Percentiles rank a stretch among this genome's conserved stretches.
Conservation (phyloP, 2,113 vertebrate species). For the Nothocercus nigrocapillus region DNA sequence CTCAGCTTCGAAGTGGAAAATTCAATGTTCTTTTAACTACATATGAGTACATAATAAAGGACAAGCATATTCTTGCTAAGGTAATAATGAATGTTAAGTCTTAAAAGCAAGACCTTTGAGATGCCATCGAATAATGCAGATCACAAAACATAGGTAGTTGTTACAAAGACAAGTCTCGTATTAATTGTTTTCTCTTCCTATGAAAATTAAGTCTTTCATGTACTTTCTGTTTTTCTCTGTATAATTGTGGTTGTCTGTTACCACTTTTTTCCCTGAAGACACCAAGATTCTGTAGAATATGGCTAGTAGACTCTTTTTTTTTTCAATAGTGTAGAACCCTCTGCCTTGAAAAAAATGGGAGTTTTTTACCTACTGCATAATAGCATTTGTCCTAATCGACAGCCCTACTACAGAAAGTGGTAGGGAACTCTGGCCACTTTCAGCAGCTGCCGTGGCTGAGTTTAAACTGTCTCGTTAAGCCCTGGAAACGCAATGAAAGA, state of each 20-base stretch:
- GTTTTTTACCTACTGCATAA: neutral
- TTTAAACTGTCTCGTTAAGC: conserved; percentile 3
- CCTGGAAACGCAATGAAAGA: neutral
- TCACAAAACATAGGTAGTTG: neutral
- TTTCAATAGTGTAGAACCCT: neutral
- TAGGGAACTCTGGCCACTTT: neutral
- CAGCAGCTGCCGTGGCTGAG: neutral
- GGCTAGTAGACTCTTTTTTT: neutral
- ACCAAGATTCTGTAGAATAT: neutral
- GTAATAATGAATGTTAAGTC: conserved; percentile 72
- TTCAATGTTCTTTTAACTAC: conserved; percentile 97
- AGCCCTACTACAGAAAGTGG: neutral
- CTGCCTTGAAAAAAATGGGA: neutral
- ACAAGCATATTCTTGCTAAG: conserved; percentile 99
- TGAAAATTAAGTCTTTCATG: neutral
- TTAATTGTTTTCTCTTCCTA: neutral
- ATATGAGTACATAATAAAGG: conserved; percentile 98
- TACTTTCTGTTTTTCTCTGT: neutral
- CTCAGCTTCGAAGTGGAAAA: conserved; percentile 94
- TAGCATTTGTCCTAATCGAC: neutral
- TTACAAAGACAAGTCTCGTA: neutral
- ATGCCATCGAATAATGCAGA: neutral
- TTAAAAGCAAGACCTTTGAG: neutral
- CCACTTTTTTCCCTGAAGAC: neutral
- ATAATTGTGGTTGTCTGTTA: neutral